Percentiles rank a stretch among this genome's conserved stretches.
These are phyloP conservation scores for Entomobrya proxima DNA, from an alignment of 2,888 invertebrate genomes.

Conservation along the genomic window DNA sequence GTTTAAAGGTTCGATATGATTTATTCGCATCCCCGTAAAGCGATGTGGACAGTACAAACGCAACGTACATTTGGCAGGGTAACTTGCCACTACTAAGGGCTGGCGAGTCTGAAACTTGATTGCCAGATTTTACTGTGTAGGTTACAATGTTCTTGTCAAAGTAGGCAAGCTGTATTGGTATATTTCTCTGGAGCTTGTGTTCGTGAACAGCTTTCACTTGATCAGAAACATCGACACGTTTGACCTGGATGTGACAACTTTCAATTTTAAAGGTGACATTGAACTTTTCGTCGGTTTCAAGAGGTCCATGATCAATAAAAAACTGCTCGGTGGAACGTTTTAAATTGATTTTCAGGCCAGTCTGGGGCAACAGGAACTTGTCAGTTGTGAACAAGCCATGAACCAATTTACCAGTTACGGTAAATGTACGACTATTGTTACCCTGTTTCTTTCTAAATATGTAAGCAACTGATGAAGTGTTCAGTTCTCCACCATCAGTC, in stretches of 20 bases:
- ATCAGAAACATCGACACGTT: background rate
- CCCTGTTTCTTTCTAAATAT: too few relatives aligned
- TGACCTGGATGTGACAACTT: background rate
- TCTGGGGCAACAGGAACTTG: background rate
- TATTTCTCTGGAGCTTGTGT: background rate
- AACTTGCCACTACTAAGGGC: background rate
- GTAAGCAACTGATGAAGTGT: background rate
- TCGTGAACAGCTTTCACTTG: background rate
- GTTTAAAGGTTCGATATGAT: background rate
- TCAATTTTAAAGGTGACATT: background rate
- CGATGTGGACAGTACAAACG: background rate
- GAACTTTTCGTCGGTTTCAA: background rate
- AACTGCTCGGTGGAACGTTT: background rate
- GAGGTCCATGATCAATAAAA: background rate
- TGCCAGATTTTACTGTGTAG: background rate
- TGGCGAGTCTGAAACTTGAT: too few relatives aligned
- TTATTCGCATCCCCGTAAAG: background rate
- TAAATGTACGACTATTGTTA: background rate
- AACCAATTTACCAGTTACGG: background rate
- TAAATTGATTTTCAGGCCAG: background rate
- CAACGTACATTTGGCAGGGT: background rate
- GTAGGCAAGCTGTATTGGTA: background rate
- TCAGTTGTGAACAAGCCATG: background rate
- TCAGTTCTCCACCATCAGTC: background rate
- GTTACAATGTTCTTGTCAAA: background rate